Percentiles rank a stretch among this genome's conserved stretches.
These are phyloP conservation scores for Acleris cristana DNA, from an alignment of 2,888 invertebrate genomes.

Conservation along the genomic window DNA sequence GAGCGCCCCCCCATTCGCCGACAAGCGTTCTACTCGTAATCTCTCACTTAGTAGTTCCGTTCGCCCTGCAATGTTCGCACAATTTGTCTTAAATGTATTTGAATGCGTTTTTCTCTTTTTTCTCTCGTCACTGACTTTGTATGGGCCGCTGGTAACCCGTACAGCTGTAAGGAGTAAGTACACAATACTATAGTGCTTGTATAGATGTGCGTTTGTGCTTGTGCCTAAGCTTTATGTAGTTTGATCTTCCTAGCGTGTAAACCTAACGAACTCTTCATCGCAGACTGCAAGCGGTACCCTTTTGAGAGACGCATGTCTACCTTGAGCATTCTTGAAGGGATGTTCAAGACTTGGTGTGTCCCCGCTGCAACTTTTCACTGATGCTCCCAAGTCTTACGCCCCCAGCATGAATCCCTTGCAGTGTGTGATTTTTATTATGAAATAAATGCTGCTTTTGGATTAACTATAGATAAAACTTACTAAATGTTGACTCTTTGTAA, in stretches of 20 bases:
- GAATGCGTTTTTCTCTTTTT: constrained; percentile 85
- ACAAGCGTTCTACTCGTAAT: constrained; percentile 83
- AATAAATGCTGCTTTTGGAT: constrained; percentile 75
- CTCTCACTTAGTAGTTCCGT: constrained; percentile 84
- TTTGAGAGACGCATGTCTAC: constrained; percentile 62
- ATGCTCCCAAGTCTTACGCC: constrained; percentile 64
- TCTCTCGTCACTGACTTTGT: constrained; percentile 87
- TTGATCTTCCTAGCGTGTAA: constrained; percentile 72
- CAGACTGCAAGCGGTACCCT: constrained; percentile 80
- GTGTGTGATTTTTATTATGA: constrained; percentile 68
- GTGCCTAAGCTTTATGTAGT: constrained; percentile 79
- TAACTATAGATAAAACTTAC: constrained; percentile 69
- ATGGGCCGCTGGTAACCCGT: constrained; percentile 87
- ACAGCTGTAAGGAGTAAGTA: constrained; percentile 89
- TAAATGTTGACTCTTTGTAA: constrained; percentile 81
- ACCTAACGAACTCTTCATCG: constrained; percentile 61
- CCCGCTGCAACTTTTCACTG: constrained; percentile 49
- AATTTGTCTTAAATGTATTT: constrained; percentile 84
- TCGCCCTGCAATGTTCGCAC: constrained; percentile 84
- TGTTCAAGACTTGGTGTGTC: constrained; percentile 67
- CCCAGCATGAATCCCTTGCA: constrained; percentile 79
- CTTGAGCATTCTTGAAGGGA: constrained; percentile 54
- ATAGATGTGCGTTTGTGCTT: constrained; percentile 81
- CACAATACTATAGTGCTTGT: constrained; percentile 85
- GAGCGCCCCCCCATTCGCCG: constrained; percentile 72